phyloP scores from a whole-genome alignment of 1,140 invertebrate species.

The Listronotus oregonensis region DNA sequence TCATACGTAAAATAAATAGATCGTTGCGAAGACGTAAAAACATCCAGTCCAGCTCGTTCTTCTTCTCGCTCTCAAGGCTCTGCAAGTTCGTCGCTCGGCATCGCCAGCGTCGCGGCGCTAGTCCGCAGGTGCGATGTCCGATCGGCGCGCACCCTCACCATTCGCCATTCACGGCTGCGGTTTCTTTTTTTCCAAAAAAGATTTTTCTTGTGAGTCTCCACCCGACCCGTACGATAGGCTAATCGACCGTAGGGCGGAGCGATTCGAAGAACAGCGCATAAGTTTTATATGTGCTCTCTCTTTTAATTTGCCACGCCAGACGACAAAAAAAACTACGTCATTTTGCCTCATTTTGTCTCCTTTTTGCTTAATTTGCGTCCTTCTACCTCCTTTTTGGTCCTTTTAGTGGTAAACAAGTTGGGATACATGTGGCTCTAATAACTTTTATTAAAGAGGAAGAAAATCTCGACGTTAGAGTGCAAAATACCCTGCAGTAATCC shows the following conservation, averaged over 20 bases:
- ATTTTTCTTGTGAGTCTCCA: constrained; percentile 57
- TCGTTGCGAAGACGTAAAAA: neutral
- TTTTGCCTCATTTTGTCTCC: constrained; percentile 19
- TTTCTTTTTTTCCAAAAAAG: constrained; percentile 54
- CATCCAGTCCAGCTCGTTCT: constrained; percentile 38
- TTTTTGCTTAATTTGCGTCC: constrained; percentile 27
- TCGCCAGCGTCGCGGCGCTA: constrained; percentile 52
- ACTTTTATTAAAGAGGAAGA: constrained; percentile 36
- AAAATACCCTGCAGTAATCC: constrained; percentile 18
- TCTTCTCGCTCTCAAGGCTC: constrained; percentile 21
- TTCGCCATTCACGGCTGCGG: constrained; percentile 53
- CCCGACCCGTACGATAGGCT: constrained; percentile 53
- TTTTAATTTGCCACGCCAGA: constrained; percentile 41
- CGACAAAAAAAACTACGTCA: constrained; percentile 32
- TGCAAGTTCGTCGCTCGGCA: constrained; percentile 45
- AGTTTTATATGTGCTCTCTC: constrained; percentile 35
- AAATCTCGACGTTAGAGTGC: constrained; percentile 32
- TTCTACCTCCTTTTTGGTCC: constrained; percentile 9
- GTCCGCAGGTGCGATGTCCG: constrained; percentile 61
- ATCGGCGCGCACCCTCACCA: constrained; percentile 57
- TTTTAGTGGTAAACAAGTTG: constrained; percentile 39
- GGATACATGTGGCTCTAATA: constrained; percentile 36
- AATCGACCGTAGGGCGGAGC: constrained; percentile 53
- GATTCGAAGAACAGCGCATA: constrained; percentile 25
- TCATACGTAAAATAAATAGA: neutral